Evolutionary conservation across 2,797 vertebrate species (phyloP), one percentile per base, ranked within the genome.

Genomic region (Phataginus tetradactyla): DNA sequence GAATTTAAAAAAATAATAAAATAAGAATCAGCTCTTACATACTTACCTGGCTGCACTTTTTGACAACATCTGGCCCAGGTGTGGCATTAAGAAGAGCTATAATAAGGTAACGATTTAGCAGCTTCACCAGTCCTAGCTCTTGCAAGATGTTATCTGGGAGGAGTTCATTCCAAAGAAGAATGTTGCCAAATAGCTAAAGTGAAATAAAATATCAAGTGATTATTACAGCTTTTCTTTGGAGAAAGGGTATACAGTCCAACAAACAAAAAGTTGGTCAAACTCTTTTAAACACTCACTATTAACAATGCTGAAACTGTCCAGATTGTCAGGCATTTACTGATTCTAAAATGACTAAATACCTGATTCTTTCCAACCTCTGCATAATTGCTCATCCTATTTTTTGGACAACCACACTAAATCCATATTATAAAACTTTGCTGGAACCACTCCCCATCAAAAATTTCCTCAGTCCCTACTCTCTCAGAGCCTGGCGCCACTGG

Each of bases 91-190:
- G 98, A 59, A 99, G 98, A 42, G 98, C 98, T 87, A 99, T 98
- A 97, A 99, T 98, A 83, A 99, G 98, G 97, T 99, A 99, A 96
- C 99, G 99, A 95, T 99, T 99, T 66, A 99, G 98, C 84, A 99
- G 86, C 97, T 99, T 99, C 97, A 98, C 99, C 95, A 99, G 97
- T 83, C 99, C 99, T 84, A 99, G 96, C 86, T 99, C 99, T 90
- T 98, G 99, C 64, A 99, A 78, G 4, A 94, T 92, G 5, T 98
- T 98, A 91, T 99, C 99, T 13, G 98, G 98, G 94, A 99, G 97
- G 86, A 99, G 97, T 57, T 98, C 98, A 98, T 99, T 99, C 99
- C 99, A 99, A 95, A 99, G 99, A 32, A 99, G 98, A 98, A 99
- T 98, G 97, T 99, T 99, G 72, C 94, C 98, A 25, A 99, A 98